These are phyloP conservation scores for Halictus quadricinctus DNA, from an alignment of 2,888 invertebrate genomes.

Conservation along the genomic window DNA sequence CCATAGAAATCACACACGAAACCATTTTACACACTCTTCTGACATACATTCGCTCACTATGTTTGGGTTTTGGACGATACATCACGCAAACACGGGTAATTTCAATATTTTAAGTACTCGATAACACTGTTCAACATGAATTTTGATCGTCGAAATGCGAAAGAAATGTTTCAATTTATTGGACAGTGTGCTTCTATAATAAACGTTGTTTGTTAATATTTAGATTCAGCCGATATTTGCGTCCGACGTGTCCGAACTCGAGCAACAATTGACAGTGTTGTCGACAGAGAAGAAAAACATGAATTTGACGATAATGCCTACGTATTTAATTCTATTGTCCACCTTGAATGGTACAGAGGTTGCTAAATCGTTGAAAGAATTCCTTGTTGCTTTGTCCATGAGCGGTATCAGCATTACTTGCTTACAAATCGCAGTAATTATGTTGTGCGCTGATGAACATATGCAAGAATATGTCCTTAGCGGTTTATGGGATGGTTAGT, in stretches of 20 bases:
- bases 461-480: constrained; percentile 86
- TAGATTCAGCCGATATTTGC: constrained; percentile 85
- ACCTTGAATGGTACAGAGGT: constrained; percentile 83
- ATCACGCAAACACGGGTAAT: constrained; percentile 84
- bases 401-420: constrained; percentile 83
- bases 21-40: constrained; percentile 84
- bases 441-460: constrained; percentile 83
- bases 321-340: constrained; percentile 85
- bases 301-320: constrained; percentile 85
- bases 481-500: constrained; percentile 87
- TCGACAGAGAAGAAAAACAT: constrained; percentile 83
- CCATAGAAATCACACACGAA: constrained; percentile 84
- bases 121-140: constrained; percentile 1
- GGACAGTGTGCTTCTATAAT: neutral
- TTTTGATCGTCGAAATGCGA: neutral
- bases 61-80: constrained; percentile 87
- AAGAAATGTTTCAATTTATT: neutral
- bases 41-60: constrained; percentile 84
- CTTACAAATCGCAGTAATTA: constrained; percentile 84
- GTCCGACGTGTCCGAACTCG: constrained; percentile 85
- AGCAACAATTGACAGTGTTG: constrained; percentile 85
- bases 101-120: neutral
- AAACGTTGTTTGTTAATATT: constrained; percentile 26
- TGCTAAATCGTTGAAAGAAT: constrained; percentile 85
- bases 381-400: constrained; percentile 82